Evolutionary conservation across 2,113 vertebrate genomes (phyloP).

Genomic region (Microtus oregoni): DNA sequence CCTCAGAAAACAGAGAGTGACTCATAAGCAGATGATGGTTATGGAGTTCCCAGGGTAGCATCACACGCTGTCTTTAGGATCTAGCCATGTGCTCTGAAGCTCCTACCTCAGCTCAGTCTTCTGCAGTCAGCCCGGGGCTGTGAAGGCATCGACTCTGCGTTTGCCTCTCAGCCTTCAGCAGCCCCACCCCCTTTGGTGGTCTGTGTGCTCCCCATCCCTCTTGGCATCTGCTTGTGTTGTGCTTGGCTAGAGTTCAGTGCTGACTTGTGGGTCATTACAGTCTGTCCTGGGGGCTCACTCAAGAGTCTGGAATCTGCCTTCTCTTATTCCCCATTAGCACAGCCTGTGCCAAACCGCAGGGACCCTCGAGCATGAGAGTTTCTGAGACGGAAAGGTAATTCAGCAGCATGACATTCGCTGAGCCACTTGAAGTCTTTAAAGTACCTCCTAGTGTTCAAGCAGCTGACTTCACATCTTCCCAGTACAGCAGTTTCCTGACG

Average conservation of each 20-base stretch:
- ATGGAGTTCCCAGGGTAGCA: not conserved
- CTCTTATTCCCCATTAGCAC: not conserved
- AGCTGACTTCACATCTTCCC: not conserved
- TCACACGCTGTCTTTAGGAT: not conserved
- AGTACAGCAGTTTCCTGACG: not conserved
- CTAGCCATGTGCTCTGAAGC: not conserved
- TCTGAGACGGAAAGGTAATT: conserved; percentile 29
- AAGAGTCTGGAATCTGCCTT: not conserved
- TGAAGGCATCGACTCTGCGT: not conserved
- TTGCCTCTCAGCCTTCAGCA: conserved; percentile 38
- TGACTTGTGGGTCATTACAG: not conserved
- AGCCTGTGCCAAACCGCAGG: conserved; percentile 57
- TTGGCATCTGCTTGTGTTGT: conserved; percentile 9
- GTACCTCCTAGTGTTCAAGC: not conserved
- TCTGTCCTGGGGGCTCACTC: not conserved
- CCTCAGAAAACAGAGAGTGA: not conserved
- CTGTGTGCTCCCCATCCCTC: not conserved
- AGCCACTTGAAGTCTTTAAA: not conserved
- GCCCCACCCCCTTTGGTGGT: not conserved
- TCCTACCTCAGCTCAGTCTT: not conserved
- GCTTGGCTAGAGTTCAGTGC: conserved; percentile 26
- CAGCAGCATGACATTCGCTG: not conserved
- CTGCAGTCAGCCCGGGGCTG: not conserved
- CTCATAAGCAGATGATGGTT: not conserved
- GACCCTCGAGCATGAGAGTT: conserved; percentile 2